Evolutionary conservation across 2,888 invertebrate genomes (phyloP).

Genomic region (Tetragonula carbonaria): DNA sequence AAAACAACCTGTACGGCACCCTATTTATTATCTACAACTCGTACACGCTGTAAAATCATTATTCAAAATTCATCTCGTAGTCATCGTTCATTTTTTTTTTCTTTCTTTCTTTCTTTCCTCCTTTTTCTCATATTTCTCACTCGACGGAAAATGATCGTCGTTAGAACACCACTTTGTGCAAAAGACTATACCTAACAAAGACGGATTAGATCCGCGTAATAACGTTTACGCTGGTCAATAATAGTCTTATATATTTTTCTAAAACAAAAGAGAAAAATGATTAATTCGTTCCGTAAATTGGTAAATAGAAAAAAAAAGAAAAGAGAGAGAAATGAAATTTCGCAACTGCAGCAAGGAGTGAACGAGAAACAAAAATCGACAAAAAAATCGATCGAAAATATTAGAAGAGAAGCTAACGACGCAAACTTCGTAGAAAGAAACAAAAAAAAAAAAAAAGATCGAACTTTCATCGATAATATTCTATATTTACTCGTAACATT

Average conservation of each 20-base stretch:
- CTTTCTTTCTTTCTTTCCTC: no score
- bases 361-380: neutral
- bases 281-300: conserved; percentile 11
- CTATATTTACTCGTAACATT: neutral
- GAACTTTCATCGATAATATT: neutral
- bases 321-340: conserved; percentile 9
- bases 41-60: conserved; percentile 43
- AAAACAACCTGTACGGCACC: conserved; percentile 69
- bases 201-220: conserved; percentile 10
- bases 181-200: conserved; percentile 1
- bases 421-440: neutral
- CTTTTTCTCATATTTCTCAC: no score
- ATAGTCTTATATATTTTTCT: conserved; percentile 40
- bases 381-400: neutral
- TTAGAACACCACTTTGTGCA: neutral
- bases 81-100: neutral
- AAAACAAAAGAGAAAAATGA: conserved; percentile 12
- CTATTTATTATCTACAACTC: conserved; percentile 61
- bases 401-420: neutral
- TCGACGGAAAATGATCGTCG: neutral
- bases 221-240: conserved; percentile 29
- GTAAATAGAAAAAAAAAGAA: neutral
- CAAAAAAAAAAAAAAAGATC: neutral
- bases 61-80: neutral
- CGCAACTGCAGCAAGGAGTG: neutral